These are phyloP conservation scores for Parus major DNA, from an alignment of 2,113 vertebrate species.

Conservation along the genomic window DNA sequence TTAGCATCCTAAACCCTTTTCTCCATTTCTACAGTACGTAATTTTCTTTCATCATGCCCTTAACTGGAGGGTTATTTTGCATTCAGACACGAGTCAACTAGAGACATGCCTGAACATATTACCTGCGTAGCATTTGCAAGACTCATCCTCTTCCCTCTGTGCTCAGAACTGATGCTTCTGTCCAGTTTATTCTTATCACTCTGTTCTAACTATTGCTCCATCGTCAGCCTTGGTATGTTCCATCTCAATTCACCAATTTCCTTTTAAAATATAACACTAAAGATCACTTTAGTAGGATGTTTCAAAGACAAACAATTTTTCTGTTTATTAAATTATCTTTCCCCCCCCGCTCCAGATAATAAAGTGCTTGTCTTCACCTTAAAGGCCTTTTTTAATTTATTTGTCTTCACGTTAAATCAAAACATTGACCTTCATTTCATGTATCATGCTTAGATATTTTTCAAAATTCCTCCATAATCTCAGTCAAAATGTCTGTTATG, in stretches of 20 bases:
- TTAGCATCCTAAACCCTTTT: neutral
- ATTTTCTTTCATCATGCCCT: neutral
- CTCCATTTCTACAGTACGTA: neutral
- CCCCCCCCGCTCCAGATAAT: neutral
- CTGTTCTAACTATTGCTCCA: neutral
- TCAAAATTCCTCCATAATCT: neutral
- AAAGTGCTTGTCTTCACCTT: neutral
- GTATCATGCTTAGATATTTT: neutral
- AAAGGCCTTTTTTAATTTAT: neutral
- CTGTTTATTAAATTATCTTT: neutral
- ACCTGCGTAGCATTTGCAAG: neutral
- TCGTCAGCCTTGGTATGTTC: neutral
- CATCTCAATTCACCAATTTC: neutral
- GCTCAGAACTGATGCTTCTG: neutral
- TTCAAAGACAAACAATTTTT: neutral
- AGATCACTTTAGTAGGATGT: neutral
- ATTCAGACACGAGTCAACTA: neutral
- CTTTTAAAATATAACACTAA: constrained; percentile 35
- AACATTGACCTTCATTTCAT: neutral
- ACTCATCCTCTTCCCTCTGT: neutral
- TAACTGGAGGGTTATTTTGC: neutral
- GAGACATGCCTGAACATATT: neutral
- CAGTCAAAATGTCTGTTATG: neutral
- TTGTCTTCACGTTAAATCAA: neutral
- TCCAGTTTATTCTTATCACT: neutral